Evolutionary conservation across 92 coral and sea anemone species (phyloP).

Genomic region (Zoanthus sansibaricus): DNA sequence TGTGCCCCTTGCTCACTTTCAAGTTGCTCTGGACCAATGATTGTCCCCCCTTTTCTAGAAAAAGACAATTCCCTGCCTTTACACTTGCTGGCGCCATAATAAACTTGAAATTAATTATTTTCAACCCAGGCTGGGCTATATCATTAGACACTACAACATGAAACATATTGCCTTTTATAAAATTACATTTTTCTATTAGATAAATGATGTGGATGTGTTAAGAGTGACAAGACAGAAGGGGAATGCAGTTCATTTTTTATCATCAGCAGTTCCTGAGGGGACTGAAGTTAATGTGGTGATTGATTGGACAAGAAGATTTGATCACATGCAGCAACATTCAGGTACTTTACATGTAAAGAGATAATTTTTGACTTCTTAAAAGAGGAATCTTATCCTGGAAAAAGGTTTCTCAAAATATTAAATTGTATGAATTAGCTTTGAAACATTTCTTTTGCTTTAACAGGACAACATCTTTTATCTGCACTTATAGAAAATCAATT

Average conservation of each 20-base stretch:
- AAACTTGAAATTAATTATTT: too few relatives aligned
- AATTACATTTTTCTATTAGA: slow-evolving; percentile 44
- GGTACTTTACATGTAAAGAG: slow-evolving; percentile 50
- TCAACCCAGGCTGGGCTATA: too few relatives aligned
- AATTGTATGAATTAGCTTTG: neutral
- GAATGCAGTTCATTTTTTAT: slow-evolving; percentile 81
- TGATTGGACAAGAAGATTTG: slow-evolving; percentile 96
- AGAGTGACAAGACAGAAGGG: slow-evolving; percentile 77
- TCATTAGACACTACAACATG: neutral
- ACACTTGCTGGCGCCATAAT: too few relatives aligned
- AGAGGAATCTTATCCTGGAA: too few relatives aligned
- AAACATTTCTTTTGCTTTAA: neutral
- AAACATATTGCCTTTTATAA: neutral
- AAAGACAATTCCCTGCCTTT: too few relatives aligned
- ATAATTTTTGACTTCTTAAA: too few relatives aligned
- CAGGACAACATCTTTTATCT: slow-evolving; percentile 93
- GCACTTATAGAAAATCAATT: slow-evolving; percentile 92
- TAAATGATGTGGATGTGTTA: slow-evolving; percentile 88
- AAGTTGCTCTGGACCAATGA: too few relatives aligned
- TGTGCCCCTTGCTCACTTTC: too few relatives aligned
- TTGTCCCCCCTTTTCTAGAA: too few relatives aligned
- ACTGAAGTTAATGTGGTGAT: slow-evolving; percentile 78
- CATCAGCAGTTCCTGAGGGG: slow-evolving; percentile 75
- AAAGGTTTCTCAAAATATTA: neutral
- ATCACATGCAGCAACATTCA: slow-evolving; percentile 99